Percentiles rank a stretch among this genome's conserved stretches.
These are phyloP conservation scores for Melanotaenia trifasciata DNA, from an alignment of 2,797 vertebrate species.

Conservation along the genomic window DNA sequence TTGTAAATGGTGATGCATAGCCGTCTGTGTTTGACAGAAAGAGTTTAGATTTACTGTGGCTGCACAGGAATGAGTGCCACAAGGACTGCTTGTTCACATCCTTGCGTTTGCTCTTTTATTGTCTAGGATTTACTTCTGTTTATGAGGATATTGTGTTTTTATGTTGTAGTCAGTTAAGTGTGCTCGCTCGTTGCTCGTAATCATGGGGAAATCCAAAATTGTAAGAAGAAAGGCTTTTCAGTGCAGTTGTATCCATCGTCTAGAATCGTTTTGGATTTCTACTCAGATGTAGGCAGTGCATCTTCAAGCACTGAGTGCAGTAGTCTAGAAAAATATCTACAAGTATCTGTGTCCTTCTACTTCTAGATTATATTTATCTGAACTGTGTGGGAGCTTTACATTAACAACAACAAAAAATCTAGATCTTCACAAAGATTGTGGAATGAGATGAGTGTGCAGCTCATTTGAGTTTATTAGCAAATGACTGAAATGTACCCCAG, in stretches of 20 bases:
- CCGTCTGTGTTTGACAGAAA: slow-evolving; percentile 24
- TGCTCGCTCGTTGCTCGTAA: slow-evolving; percentile 27
- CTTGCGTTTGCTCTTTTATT: slow-evolving; percentile 27
- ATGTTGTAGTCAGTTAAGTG: slow-evolving; percentile 32
- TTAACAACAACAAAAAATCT: background rate
- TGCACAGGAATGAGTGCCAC: slow-evolving; percentile 48
- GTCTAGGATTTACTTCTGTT: slow-evolving; percentile 33
- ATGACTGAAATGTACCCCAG: slow-evolving; percentile 31
- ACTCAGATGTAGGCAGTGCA: slow-evolving; percentile 19
- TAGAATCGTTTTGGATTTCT: slow-evolving; percentile 51
- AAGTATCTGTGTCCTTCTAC: slow-evolving; percentile 42
- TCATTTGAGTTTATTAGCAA: slow-evolving; percentile 19
- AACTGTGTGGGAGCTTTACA: slow-evolving; percentile 43
- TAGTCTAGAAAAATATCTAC: slow-evolving; percentile 54
- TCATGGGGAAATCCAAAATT: slow-evolving; percentile 64
- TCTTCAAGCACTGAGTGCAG: slow-evolving; percentile 55
- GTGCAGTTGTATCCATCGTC: slow-evolving; percentile 40
- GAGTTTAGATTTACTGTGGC: slow-evolving; percentile 32
- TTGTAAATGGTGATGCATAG: slow-evolving; percentile 63
- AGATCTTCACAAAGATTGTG: slow-evolving; percentile 27
- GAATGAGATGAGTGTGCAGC: slow-evolving; percentile 20
- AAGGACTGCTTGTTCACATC: slow-evolving; percentile 41
- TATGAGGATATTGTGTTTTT: slow-evolving; percentile 30
- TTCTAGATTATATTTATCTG: slow-evolving; percentile 33
- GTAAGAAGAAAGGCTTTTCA: slow-evolving; percentile 51